These are phyloP conservation scores for Semicossyphus pulcher DNA, from an alignment of 2,113 vertebrate species.

Conservation along the genomic window DNA sequence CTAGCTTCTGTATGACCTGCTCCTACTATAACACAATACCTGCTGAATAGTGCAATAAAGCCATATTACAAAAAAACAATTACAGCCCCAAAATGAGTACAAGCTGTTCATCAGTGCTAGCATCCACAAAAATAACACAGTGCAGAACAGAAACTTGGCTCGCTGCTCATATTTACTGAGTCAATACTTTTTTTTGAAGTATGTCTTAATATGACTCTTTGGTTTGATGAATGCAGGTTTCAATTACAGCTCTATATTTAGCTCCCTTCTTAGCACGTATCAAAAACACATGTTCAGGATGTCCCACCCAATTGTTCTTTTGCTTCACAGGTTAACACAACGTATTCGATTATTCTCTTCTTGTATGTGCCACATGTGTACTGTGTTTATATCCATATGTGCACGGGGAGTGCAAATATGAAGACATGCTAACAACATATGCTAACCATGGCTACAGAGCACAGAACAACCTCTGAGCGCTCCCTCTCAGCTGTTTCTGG, in stretches of 20 bases:
- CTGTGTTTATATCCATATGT: neutral
- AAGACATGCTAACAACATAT: neutral
- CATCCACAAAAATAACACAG: too few relatives aligned
- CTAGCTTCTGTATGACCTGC: too few relatives aligned
- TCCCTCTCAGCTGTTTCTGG: neutral
- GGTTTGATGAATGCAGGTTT: neutral
- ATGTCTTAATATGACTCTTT: neutral
- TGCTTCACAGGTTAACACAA: neutral
- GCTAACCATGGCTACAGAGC: constrained; percentile 1
- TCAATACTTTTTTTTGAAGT: neutral
- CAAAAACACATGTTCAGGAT: neutral
- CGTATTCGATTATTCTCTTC: neutral
- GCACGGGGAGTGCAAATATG: neutral
- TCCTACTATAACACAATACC: too few relatives aligned
- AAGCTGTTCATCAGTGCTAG: too few relatives aligned
- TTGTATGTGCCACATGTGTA: constrained; percentile 12
- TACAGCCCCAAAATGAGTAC: neutral
- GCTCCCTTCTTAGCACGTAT: neutral
- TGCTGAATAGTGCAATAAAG: too few relatives aligned
- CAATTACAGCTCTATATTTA: neutral
- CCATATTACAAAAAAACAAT: too few relatives aligned
- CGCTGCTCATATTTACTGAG: neutral
- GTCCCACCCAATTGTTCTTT: neutral
- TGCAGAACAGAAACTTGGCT: too few relatives aligned
- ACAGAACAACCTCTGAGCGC: neutral